phyloP scores from a whole-genome alignment of 1,140 invertebrate species.

The Rhopalosiphum maidis region DNA sequence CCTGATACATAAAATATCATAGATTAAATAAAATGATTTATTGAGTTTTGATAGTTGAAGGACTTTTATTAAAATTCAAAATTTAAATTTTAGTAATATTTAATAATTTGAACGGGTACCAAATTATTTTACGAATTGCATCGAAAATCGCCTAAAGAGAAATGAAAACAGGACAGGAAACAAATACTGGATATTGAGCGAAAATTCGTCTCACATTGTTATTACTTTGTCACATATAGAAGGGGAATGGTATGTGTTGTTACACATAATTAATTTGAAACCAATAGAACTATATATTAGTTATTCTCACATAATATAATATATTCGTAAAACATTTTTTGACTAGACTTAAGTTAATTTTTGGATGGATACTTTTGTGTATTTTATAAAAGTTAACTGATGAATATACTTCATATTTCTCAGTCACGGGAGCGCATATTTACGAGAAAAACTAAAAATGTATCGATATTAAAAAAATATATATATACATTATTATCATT shows the following conservation, averaged over 20 bases:
- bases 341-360: neutral
- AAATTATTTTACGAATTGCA: neutral
- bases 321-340: neutral
- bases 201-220: neutral
- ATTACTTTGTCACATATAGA: neutral
- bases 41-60: neutral
- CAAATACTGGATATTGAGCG: neutral
- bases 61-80: too few relatives aligned
- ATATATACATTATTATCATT: too few relatives aligned
- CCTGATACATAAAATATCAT: neutral
- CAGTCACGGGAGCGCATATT: too few relatives aligned
- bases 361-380: neutral
- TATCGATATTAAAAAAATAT: too few relatives aligned
- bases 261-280: neutral
- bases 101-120: neutral
- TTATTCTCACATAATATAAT: neutral
- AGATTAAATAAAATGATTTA: neutral
- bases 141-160: neutral
- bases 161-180: neutral
- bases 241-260: fast-evolving
- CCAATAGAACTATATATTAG: neutral
- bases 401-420: neutral
- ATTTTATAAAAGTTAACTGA: neutral
- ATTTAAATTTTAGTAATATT: neutral
- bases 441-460: too few relatives aligned